Base-by-base conservation (phyloP, 2,797 vertebrate genomes). In the Linurgus olivaceus region DNA sequence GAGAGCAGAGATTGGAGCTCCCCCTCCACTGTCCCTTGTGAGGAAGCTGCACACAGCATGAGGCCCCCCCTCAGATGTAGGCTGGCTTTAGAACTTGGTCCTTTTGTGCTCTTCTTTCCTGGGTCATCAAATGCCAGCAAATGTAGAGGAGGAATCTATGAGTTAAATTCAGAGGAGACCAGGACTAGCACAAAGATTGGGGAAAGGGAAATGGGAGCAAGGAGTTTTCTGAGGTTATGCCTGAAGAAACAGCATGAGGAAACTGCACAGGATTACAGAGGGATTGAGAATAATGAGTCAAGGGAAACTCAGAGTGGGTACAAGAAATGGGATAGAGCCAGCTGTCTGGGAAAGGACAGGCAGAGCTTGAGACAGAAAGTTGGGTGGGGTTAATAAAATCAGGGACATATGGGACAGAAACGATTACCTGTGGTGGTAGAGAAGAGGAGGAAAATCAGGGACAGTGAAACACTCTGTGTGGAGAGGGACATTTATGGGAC, bases 261-360 rank as follows among this genome's bases (percentile, higher is more conserved):
- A 68, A 42, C 45, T 35, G 33, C 58, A 48, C 4, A 63, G 45
- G 42, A 33, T 59, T 63, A 61, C 6, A 63, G 35, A 52, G n/a
- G 59, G 26, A 10, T 28, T 50, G 47, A 19, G 40, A 52, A 25
- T 24, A 11, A 40, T 25, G n/a, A 71, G 9, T 35, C 45, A 52
- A 58, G 19, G 52, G 47, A 59, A 78, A 59, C 21, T 19, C 8
- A 33, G 29, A 35, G 24, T 20, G 42, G 13, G 24, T 66, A 23
- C 0, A 3, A 71, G 31, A 10, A 48, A 23, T 0, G 1, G 19
- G 21, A 26, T 25, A 8, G 62, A 71, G 19, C 28, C 48, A 15
- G 3, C 6, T 75, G 57, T 14, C 45, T 79, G 71, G 70, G 48
- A 85, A 84, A 50, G 50, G n/a, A 50, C 42, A 45, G 48, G 25